Percentiles rank a stretch among this genome's conserved stretches.
phyloP scores from a whole-genome alignment of 2,797 vertebrate species.

The Chelon labrosus region DNA sequence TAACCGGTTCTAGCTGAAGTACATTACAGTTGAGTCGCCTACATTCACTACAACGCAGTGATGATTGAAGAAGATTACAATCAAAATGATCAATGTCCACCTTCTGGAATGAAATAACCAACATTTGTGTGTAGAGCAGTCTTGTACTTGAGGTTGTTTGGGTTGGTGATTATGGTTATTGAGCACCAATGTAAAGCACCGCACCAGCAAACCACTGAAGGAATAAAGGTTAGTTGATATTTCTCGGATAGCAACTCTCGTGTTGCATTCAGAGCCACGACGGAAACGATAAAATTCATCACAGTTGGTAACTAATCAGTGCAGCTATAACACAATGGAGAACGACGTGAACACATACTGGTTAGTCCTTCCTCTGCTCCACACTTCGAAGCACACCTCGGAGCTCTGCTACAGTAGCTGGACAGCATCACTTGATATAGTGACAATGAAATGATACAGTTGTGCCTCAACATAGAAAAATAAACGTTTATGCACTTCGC shows the following conservation, averaged over 20 bases:
- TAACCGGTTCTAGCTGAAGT: constrained; percentile 25
- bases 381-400: constrained; percentile 26
- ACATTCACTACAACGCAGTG: constrained; percentile 68
- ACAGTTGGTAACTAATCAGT: constrained; percentile 66
- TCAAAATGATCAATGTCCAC: constrained; percentile 60
- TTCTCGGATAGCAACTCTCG: constrained; percentile 23
- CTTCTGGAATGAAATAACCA: constrained; percentile 29
- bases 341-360: constrained; percentile 40
- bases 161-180: constrained; percentile 65
- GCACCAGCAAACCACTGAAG: constrained; percentile 58
- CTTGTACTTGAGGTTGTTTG: constrained; percentile 68
- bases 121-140: constrained; percentile 30
- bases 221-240: constrained; percentile 39
- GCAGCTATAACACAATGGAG: constrained; percentile 62
- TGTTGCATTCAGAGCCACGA: constrained; percentile 13
- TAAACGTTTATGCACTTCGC: constrained; percentile 45
- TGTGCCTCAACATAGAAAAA: constrained; percentile 55
- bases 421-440: constrained; percentile 59
- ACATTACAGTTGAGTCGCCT: constrained; percentile 50
- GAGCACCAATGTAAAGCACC: constrained; percentile 79
- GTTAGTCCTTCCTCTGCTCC: constrained; percentile 58
- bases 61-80: constrained; percentile 58
- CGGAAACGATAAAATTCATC: constrained; percentile 30
- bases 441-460: constrained; percentile 27
- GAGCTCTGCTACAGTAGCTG: constrained; percentile 75